These are phyloP conservation scores for Daboia siamensis DNA, from an alignment of 2,113 vertebrate genomes.

Conservation along the genomic window DNA sequence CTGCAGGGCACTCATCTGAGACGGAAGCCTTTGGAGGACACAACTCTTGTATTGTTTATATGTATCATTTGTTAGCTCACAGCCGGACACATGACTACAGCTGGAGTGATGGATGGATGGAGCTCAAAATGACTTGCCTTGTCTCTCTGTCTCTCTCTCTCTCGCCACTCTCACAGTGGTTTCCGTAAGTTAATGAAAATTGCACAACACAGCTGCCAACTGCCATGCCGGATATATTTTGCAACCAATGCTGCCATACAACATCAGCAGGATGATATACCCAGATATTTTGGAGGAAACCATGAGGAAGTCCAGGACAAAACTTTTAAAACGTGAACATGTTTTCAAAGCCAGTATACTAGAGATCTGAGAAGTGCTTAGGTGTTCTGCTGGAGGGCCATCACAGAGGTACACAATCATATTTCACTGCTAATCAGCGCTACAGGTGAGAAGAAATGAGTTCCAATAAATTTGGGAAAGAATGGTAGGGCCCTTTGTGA, in stretches of 20 bases:
- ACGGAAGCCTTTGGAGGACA: constrained; percentile 30
- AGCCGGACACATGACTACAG: constrained; percentile 46
- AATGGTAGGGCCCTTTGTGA: neutral
- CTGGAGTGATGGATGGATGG: constrained; percentile 54
- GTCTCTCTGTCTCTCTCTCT: constrained; percentile 38
- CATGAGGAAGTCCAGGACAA: constrained; percentile 70
- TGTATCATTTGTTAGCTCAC: constrained; percentile 39
- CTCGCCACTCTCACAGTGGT: constrained; percentile 63
- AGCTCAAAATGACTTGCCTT: constrained; percentile 20
- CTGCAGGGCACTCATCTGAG: neutral
- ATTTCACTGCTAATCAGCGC: neutral
- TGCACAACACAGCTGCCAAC: constrained; percentile 79
- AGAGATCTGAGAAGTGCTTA: constrained; percentile 25
- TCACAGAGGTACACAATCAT: neutral
- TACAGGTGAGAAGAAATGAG: constrained; percentile 21
- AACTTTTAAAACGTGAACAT: constrained; percentile 20
- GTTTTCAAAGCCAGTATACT: constrained; percentile 33
- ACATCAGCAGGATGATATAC: constrained; percentile 65
- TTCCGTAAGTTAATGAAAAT: constrained; percentile 82
- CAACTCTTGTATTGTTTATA: constrained; percentile 7
- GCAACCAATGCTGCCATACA: constrained; percentile 69
- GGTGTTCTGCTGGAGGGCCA: neutral
- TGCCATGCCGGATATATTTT: constrained; percentile 80
- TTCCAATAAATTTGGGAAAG: neutral
- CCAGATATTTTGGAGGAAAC: constrained; percentile 58